phyloP scores from a whole-genome alignment of 2,113 vertebrate species.

The Dolichotis patagonum region DNA sequence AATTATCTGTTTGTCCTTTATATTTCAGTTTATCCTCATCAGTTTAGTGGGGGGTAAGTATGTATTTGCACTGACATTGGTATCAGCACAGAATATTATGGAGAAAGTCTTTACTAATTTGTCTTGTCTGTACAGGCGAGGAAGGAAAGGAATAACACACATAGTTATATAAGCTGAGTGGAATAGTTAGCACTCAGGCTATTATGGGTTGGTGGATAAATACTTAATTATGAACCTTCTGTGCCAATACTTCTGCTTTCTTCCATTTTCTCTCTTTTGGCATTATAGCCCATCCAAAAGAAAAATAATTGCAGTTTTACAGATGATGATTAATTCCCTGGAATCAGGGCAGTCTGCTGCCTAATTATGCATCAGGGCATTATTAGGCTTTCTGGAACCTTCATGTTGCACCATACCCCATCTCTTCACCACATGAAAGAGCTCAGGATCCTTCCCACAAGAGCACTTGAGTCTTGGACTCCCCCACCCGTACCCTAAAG shows the following conservation, averaged over 20 bases:
- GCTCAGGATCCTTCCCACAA: slow-evolving; percentile 57
- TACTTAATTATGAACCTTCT: slow-evolving; percentile 56
- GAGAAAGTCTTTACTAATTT: slow-evolving; percentile 57
- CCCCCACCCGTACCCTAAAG: not conserved
- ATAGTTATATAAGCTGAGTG: slow-evolving; percentile 71
- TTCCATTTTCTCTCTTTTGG: slow-evolving; percentile 66
- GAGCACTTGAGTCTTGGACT: not conserved
- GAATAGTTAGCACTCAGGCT: slow-evolving; percentile 59
- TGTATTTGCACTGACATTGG: not conserved
- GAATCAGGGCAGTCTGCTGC: slow-evolving; percentile 63
- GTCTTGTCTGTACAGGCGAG: slow-evolving; percentile 33
- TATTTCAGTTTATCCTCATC: not conserved
- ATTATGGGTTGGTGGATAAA: slow-evolving; percentile 72
- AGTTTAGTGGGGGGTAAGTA: slow-evolving; percentile 13
- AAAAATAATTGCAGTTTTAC: slow-evolving; percentile 73
- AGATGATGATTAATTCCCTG: slow-evolving; percentile 72
- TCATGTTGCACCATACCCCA: slow-evolving; percentile 44
- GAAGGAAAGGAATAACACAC: slow-evolving; percentile 32
- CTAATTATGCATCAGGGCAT: slow-evolving; percentile 58
- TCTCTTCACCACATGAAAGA: slow-evolving; percentile 41
- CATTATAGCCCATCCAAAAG: slow-evolving; percentile 55
- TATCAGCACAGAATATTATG: slow-evolving; percentile 21
- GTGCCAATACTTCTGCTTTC: slow-evolving; percentile 70
- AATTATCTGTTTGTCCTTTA: slow-evolving; percentile 27
- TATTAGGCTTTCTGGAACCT: slow-evolving; percentile 68